Percentiles rank a stretch among this genome's conserved stretches.
These are phyloP conservation scores for Charadrius vociferus DNA, from an alignment of 2,113 vertebrate genomes.

Conservation along the genomic window DNA sequence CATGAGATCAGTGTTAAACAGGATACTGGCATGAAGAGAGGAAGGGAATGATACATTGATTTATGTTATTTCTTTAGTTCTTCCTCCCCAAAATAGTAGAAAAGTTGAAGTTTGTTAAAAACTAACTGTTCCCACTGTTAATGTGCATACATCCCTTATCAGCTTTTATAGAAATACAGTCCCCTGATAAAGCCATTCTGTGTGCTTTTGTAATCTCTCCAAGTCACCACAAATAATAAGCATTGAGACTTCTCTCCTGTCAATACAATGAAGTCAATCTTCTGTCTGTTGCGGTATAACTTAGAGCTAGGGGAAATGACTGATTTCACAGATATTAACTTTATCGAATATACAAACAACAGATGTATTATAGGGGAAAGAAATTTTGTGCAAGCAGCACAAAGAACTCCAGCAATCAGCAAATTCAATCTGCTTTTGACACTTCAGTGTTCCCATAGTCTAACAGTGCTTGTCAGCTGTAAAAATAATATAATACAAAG, in stretches of 20 bases:
- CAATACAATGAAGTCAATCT: constrained; percentile 74
- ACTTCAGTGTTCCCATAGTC: constrained; percentile 35
- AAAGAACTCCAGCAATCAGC: constrained; percentile 67
- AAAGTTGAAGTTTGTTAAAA: constrained; percentile 46
- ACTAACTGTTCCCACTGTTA: not conserved
- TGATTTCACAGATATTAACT: constrained; percentile 78
- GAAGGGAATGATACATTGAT: constrained; percentile 35
- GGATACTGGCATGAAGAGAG: constrained; percentile 21
- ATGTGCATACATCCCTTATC: not conserved
- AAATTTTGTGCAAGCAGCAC: constrained; percentile 61
- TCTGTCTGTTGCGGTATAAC: constrained; percentile 64
- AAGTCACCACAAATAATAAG: constrained; percentile 69
- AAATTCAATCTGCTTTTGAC: constrained; percentile 73
- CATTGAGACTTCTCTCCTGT: constrained; percentile 67
- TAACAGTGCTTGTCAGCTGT: constrained; percentile 19
- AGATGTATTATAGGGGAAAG: constrained; percentile 66
- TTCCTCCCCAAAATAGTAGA: not conserved
- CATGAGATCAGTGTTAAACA: constrained; percentile 56
- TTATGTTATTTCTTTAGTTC: constrained; percentile 32
- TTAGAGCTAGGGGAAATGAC: constrained; percentile 72
- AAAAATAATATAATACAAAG: constrained; percentile 51
- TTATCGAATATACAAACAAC: constrained; percentile 72
- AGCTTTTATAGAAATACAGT: constrained; percentile 24
- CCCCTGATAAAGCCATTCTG: constrained; percentile 42
- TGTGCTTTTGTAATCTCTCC: constrained; percentile 67